These are phyloP conservation scores for Cephus spinipes DNA, from an alignment of 2,888 invertebrate species.

Conservation along the genomic window DNA sequence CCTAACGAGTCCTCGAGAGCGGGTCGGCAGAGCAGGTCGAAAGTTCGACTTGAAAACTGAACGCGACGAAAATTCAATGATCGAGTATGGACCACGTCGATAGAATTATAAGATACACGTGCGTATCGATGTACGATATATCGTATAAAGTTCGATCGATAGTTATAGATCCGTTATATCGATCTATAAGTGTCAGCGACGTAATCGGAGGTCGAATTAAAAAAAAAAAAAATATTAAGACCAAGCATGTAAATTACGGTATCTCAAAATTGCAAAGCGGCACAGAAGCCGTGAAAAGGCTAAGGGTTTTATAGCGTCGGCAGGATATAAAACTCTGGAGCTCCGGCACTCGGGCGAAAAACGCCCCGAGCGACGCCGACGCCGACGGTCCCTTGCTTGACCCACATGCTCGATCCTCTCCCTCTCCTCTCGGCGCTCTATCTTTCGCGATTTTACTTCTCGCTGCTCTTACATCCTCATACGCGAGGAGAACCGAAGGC, in stretches of 20 bases:
- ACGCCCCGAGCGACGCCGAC: slow-evolving; percentile 29
- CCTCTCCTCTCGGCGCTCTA: not conserved
- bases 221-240: not conserved
- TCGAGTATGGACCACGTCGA: not conserved
- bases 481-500: not conserved
- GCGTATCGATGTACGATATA: slow-evolving; percentile 24
- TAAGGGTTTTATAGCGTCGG: slow-evolving; percentile 43
- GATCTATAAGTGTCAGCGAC: not conserved
- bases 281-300: slow-evolving; percentile 43
- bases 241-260: not conserved
- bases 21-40: not conserved
- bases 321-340: slow-evolving; percentile 47
- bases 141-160: not conserved
- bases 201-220: not conserved
- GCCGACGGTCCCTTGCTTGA: not conserved
- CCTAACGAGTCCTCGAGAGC: slow-evolving; percentile 34
- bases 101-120: not conserved
- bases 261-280: slow-evolving; percentile 2
- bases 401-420: not conserved
- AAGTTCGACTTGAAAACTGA: not conserved
- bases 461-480: not conserved
- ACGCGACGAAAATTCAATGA: not conserved
- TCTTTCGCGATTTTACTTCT: not conserved
- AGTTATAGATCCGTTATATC: not conserved
- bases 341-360: slow-evolving; percentile 39